Evolutionary conservation across 1,140 invertebrate species (phyloP).

Genomic region (Helicoverpa zea): DNA sequence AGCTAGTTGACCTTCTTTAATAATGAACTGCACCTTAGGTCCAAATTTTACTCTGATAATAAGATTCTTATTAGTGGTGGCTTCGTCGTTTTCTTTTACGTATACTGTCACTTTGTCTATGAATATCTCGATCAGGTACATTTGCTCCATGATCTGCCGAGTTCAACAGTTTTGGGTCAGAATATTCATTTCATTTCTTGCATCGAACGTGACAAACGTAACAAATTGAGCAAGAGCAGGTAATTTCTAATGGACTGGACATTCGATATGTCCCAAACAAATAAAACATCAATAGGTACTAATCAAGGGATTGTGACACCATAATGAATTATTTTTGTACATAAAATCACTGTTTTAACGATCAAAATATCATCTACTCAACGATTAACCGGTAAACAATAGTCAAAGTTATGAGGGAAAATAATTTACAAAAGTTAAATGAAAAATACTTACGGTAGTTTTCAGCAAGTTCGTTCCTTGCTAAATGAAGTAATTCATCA

Average conservation of each 20-base stretch:
- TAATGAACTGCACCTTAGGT: constrained; percentile 80
- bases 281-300: neutral
- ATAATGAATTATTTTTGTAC: too few species aligned
- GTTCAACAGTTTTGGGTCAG: constrained; percentile 75
- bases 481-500: constrained; percentile 64
- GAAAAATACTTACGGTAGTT: constrained; percentile 67
- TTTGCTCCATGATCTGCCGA: constrained; percentile 85
- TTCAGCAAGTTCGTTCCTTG: constrained; percentile 52
- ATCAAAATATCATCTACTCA: neutral
- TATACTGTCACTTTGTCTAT: constrained; percentile 81
- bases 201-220: neutral
- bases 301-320: neutral
- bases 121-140: constrained; percentile 84
- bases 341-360: too few species aligned
- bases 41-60: constrained; percentile 82
- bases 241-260: neutral
- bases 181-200: constrained; percentile 63
- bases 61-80: constrained; percentile 73
- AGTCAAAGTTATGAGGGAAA: too few species aligned
- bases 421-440: neutral
- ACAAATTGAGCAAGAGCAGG: neutral
- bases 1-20: constrained; percentile 79
- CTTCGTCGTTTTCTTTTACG: constrained; percentile 65
- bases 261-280: neutral
- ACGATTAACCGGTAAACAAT: too few species aligned